Percentiles rank a stretch among this genome's conserved stretches.
phyloP scores from a whole-genome alignment of 1,140 invertebrate genomes.

The Diploscapter pachys region DNA sequence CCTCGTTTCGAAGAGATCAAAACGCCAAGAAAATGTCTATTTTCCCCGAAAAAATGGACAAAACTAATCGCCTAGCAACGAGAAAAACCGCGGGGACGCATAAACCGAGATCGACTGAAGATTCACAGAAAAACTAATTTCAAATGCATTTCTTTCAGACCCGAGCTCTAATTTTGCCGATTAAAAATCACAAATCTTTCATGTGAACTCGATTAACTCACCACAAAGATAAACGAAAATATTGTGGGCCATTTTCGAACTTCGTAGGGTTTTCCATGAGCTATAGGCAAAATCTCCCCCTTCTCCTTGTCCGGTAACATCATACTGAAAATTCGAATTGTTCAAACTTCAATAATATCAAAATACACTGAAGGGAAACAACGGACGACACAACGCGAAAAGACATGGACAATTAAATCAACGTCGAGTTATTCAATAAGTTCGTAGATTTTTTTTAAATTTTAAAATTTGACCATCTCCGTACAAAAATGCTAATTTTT shows the following conservation, averaged over 20 bases:
- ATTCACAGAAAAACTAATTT: neutral
- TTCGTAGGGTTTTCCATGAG: conserved; percentile 4
- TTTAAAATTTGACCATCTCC: no score
- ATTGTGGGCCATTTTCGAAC: conserved; percentile 18
- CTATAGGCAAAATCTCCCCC: conserved; percentile 7
- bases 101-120: neutral
- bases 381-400: no score
- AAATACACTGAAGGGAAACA: no score
- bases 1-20: neutral
- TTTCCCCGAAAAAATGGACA: neutral
- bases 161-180: neutral
- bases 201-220: neutral
- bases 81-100: neutral
- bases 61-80: neutral
- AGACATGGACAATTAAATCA: no score
- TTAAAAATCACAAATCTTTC: neutral
- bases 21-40: neutral
- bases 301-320: conserved; percentile 5
- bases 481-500: no score
- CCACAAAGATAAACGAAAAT: conserved; percentile 3
- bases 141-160: neutral
- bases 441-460: no score
- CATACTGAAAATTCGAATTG: neutral
- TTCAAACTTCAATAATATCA: no score
- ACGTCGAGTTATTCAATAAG: no score